Base-by-base conservation (phyloP, 92 coral and sea anemone species). In the Paramuricea clavata region DNA sequence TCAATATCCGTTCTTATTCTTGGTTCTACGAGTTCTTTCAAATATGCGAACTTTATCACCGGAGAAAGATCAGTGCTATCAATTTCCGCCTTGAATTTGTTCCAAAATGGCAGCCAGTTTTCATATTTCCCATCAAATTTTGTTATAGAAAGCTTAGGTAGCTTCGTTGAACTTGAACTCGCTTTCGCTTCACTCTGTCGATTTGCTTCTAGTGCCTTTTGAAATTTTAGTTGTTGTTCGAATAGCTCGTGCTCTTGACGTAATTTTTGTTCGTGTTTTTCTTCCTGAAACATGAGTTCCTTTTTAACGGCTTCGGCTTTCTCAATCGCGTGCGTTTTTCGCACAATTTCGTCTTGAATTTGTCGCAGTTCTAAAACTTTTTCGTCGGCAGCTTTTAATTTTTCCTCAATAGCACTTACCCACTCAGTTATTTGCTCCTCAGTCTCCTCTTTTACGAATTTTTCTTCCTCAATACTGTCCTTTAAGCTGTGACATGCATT, bases 91-190 rank as follows among this genome's bases (percentile, higher is more conserved):
- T n/a, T n/a, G n/a, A n/a, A n/a, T n/a, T 60, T 88, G 22, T 81
- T 81, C 87, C 83, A 60, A 60, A 81, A 88, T 13, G 85, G 76
- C 31, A 88, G 36, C 79, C 91, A 88, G 34, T 82, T 61, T 12
- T 34, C 78, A 12, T 60, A 59, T 19, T 74, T 25, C 16, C 87
- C 85, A n/a, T 83, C 56, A 50, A 61, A 82, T 36, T 61, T 81
- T 0, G 91, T 54, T n/a, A 81, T 82, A 22, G 76, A 35, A 9
- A 88, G 83, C 83, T 75, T 85, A 11, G 88, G 72, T 34, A 54
- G 68, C 35, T 84, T 73, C 9, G 88, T 68, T 25, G 81, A 16
- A 42, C n/a, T n/a, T n/a, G n/a, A n/a, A 59, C 56, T 35, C 42
- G 57, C 75, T 67, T 56, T 50, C 59, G 21, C 12, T 50, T 8